Conservation (phyloP, 2,888 invertebrate genomes). For the Limnephilus auricula region DNA sequence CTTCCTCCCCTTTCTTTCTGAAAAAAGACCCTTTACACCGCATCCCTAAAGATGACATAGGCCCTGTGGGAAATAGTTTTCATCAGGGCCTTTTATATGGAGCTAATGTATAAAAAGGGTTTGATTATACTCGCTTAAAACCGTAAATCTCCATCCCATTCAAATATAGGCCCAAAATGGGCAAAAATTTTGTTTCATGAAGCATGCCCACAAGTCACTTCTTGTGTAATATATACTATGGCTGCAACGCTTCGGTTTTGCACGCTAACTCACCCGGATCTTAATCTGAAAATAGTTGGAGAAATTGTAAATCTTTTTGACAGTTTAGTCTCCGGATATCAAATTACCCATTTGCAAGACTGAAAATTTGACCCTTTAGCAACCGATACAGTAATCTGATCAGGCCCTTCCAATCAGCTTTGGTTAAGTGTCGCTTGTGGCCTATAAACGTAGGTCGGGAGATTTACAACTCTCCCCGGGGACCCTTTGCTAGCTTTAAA, state of each 20-base stretch:
- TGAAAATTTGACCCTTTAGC: constrained; percentile 17
- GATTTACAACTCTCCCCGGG: constrained; percentile 58
- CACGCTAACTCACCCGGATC: background rate
- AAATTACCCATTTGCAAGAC: constrained; percentile 29
- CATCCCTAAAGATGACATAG: too few species aligned
- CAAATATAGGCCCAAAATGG: too few species aligned
- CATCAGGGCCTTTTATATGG: too few species aligned
- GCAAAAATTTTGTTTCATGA: too few species aligned
- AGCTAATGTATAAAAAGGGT: too few species aligned
- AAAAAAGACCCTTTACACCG: too few species aligned
- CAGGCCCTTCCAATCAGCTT: constrained; percentile 53
- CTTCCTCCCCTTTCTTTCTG: too few species aligned
- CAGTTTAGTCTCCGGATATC: constrained; percentile 5
- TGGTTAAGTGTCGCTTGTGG: constrained; percentile 56
- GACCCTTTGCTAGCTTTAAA: constrained; percentile 59
- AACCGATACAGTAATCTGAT: constrained; percentile 39
- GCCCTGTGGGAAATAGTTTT: too few species aligned
- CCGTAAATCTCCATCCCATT: too few species aligned
- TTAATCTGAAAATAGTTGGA: background rate
- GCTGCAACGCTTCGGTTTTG: background rate
- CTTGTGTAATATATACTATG: background rate
- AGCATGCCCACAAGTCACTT: too few species aligned
- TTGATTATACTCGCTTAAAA: too few species aligned
- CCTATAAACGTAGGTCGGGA: constrained; percentile 58
- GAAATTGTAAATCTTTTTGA: constrained; percentile 5